Evolutionary conservation across 2,888 invertebrate species (phyloP).

Genomic region (Lycaena phlaeas): DNA sequence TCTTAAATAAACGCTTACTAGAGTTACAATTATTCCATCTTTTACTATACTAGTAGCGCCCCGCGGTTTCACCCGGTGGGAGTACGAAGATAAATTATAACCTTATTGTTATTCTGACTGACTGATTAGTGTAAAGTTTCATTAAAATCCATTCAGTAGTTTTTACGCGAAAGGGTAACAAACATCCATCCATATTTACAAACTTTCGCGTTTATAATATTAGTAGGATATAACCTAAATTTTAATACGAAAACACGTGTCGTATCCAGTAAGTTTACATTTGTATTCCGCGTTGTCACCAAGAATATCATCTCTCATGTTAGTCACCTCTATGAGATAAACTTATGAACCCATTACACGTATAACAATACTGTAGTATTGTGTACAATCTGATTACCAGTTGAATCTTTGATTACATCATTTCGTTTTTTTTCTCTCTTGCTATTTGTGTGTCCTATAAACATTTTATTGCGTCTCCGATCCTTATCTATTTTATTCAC

Average conservation of each 20-base stretch:
- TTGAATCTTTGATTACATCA: slow-evolving; percentile 25
- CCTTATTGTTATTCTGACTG: too few relatives aligned
- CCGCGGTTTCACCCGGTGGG: too few relatives aligned
- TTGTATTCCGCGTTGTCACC: slow-evolving; percentile 10
- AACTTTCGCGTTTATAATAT: too few relatives aligned
- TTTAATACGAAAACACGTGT: background rate
- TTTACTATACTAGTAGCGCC: too few relatives aligned
- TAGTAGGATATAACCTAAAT: too few relatives aligned
- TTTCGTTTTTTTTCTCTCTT: background rate
- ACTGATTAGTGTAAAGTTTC: too few relatives aligned
- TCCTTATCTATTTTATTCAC: slow-evolving; percentile 3
- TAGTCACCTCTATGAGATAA: slow-evolving; percentile 36
- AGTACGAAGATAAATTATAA: too few relatives aligned
- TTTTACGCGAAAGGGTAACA: too few relatives aligned
- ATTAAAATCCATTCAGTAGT: too few relatives aligned
- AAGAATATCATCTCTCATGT: slow-evolving; percentile 19
- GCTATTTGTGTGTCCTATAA: background rate
- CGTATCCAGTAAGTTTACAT: slow-evolving; percentile 1
- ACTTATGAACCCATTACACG: slow-evolving; percentile 31
- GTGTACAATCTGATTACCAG: slow-evolving; percentile 23
- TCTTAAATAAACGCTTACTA: too few relatives aligned
- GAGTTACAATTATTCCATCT: too few relatives aligned
- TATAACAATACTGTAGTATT: slow-evolving; percentile 27
- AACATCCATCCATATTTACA: too few relatives aligned
- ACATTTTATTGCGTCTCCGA: slow-evolving; percentile 4